Evolutionary conservation across 2,888 invertebrate species (phyloP).

Genomic region (Parnassius glacialis): DNA sequence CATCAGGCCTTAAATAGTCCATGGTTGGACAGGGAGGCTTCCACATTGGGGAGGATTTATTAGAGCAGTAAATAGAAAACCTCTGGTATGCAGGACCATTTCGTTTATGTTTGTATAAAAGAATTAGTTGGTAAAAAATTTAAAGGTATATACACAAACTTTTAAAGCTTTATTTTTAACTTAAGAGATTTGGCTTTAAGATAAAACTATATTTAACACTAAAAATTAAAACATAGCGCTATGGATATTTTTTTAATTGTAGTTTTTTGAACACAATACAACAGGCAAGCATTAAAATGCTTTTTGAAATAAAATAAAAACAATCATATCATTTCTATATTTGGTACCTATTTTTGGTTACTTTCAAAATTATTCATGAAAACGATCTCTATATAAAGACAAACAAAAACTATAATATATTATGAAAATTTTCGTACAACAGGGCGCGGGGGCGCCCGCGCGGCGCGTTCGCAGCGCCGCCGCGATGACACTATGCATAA

Average conservation of each 20-base stretch:
- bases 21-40: too few species aligned
- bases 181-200: not conserved
- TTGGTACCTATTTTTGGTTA: constrained; percentile 81
- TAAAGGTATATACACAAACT: constrained; percentile 14
- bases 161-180: too few species aligned
- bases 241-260: constrained; percentile 75
- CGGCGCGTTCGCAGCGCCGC: constrained; percentile 35
- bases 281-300: constrained; percentile 81
- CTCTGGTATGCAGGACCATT: too few species aligned
- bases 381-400: constrained; percentile 75
- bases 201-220: not conserved
- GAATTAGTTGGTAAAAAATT: too few species aligned
- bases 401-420: constrained; percentile 78
- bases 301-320: constrained; percentile 74
- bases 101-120: too few species aligned
- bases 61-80: too few species aligned
- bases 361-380: constrained; percentile 73
- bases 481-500: constrained; percentile 46
- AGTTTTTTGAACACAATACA: constrained; percentile 81
- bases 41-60: too few species aligned
- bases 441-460: constrained; percentile 52
- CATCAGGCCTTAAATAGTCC: too few species aligned
- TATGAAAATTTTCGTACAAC: constrained; percentile 75
- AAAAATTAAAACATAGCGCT: constrained; percentile 41
- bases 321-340: constrained; percentile 77